phyloP scores from a whole-genome alignment of 2,888 invertebrate species.

The Rhopalosiphum nymphaeae region DNA sequence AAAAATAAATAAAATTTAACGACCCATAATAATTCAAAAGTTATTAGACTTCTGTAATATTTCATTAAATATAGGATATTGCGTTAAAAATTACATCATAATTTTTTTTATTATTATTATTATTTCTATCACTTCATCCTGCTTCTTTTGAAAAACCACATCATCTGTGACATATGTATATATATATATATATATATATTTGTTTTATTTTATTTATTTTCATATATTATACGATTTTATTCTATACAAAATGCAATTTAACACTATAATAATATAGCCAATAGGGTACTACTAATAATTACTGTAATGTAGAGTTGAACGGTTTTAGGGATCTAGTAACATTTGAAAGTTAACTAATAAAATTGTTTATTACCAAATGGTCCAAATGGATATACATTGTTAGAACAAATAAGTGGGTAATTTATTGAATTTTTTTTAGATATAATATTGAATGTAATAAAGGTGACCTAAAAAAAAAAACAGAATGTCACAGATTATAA shows the following conservation, averaged over 20 bases:
- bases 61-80: slow-evolving; percentile 33
- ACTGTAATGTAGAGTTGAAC: not conserved
- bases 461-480: not conserved
- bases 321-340: not conserved
- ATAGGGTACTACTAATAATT: not conserved
- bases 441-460: not conserved
- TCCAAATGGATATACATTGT: not conserved
- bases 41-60: slow-evolving; percentile 25
- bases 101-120: slow-evolving; percentile 32
- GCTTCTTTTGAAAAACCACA: slow-evolving; percentile 10
- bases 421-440: not conserved
- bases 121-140: slow-evolving; percentile 16
- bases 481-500: not conserved
- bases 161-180: not conserved
- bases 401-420: not conserved
- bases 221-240: not conserved
- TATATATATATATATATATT: not conserved
- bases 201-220: not conserved
- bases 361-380: not conserved
- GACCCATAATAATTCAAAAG: slow-evolving; percentile 42
- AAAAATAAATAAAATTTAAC: slow-evolving; percentile 49
- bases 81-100: slow-evolving; percentile 35
- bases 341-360: not conserved
- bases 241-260: not conserved
- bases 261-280: not conserved